phyloP scores from a whole-genome alignment of 2,797 vertebrate genomes.

The Myotis findleyi region DNA sequence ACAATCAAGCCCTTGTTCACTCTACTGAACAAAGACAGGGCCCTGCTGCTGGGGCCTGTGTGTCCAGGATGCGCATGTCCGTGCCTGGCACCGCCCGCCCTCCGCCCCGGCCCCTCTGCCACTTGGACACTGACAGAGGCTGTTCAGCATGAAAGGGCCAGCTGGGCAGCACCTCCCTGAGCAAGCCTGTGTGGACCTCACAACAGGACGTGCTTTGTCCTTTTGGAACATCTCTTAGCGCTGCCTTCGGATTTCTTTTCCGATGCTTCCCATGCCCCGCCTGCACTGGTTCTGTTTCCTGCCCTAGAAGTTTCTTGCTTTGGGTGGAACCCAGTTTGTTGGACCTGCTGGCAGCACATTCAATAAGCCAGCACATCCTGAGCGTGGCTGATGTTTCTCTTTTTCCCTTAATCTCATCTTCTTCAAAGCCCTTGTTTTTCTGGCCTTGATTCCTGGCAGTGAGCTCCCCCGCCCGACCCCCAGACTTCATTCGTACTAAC shows the following conservation, averaged over 20 bases:
- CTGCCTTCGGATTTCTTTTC: neutral
- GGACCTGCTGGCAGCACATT: neutral
- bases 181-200: neutral
- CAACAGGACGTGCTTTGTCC: neutral
- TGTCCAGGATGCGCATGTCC: neutral
- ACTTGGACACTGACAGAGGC: neutral
- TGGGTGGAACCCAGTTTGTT: neutral
- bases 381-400: neutral
- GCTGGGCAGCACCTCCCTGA: neutral
- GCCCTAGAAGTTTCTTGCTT: neutral
- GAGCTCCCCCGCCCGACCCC: neutral
- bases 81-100: neutral
- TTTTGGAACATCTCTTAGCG: neutral
- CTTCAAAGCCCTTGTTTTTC: conserved; percentile 6
- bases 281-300: neutral
- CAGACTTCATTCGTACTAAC: conserved; percentile 41
- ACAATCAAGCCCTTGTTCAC: conserved; percentile 59
- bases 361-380: neutral
- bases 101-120: neutral
- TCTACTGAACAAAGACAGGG: neutral
- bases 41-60: neutral
- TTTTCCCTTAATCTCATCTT: neutral
- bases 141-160: neutral
- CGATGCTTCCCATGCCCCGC: neutral
- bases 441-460: neutral